Base-by-base conservation (phyloP, 2,888 invertebrate genomes). In the Neoascia interrupta region DNA sequence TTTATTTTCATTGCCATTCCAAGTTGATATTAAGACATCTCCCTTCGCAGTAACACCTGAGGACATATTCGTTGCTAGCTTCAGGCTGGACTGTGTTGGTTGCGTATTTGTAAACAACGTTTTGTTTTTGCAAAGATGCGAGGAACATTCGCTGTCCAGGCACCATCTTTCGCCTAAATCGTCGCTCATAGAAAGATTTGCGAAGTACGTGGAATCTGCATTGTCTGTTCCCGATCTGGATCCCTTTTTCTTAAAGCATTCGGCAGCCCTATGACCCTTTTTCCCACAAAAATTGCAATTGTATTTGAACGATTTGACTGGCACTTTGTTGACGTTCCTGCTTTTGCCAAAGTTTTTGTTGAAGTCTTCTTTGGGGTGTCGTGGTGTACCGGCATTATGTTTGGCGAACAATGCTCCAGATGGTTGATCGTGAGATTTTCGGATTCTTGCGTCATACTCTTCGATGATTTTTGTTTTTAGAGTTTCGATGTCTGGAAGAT, bases 391-490 rank as follows among this genome's bases (percentile, higher is more conserved):
- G 19, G n/a, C n/a, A n/a, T 34, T 60, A 19, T 56, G 13, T n/a
- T 58, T 45, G n/a, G 23, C 45, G 5, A 23, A 31, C 23, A 45
- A 2, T 16, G 36, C 45, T 26, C 36, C 45, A 18, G 45, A 47
- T 26, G 21, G 10, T 5, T 21, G 34, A 6, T 66, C 28, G 1
- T 18, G 23, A 1, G 53, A 47, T 10, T 47, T 66, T 2, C 37
- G 36, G 28, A 19, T 23, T 45, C 53, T 34, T 34, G 64, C 34
- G 11, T 82, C 75, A n/a, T 16, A 64, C 11, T 82, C 79, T 66
- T 82, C 81, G 10, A 80, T 34, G 26, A 82, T 70, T 69, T 82
- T 81, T 0, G 80, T 76, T 39, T 80, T 74, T 8, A 81, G 19
- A 8, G 75, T 37, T 54, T 81, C 80, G 0, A 74, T 74, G 5